Conservation (phyloP, 2,113 vertebrate genomes). For the Oreochromis aureus region DNA sequence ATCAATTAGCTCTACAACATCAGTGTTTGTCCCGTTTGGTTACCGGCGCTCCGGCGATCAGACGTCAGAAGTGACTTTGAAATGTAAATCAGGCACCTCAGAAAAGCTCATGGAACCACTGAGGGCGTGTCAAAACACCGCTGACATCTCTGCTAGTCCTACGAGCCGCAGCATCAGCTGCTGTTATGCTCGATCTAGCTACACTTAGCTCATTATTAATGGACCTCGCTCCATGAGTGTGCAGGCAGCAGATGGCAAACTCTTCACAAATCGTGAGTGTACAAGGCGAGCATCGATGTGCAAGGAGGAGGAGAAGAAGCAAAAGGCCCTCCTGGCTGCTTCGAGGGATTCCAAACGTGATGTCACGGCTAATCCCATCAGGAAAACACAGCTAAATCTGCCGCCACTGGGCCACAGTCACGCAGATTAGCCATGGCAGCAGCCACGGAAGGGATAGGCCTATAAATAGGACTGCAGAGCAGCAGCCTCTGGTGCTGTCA, state of each 20-base stretch:
- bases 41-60: slow-evolving; percentile 5
- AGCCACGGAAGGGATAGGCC: slow-evolving; percentile 18
- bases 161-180: background rate
- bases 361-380: slow-evolving; percentile 64
- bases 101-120: background rate
- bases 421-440: slow-evolving; percentile 58
- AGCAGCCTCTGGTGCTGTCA: slow-evolving; percentile 42
- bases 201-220: slow-evolving; percentile 37
- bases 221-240: slow-evolving; percentile 1
- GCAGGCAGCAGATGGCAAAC: slow-evolving; percentile 42
- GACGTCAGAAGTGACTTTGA: slow-evolving; percentile 20
- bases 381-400: slow-evolving; percentile 43
- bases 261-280: background rate
- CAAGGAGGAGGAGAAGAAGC: background rate
- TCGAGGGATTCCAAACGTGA: slow-evolving; percentile 59
- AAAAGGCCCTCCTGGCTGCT: slow-evolving; percentile 20
- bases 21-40: slow-evolving; percentile 17
- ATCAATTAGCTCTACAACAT: slow-evolving; percentile 37
- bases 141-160: background rate
- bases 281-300: background rate
- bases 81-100: slow-evolving; percentile 25
- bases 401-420: slow-evolving; percentile 49
- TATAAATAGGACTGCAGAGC: slow-evolving; percentile 49
- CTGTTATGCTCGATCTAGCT: background rate
- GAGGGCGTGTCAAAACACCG: slow-evolving; percentile 12